Evolutionary conservation across 2,888 invertebrate genomes (phyloP).

Genomic region (Lycocerus yunnanus): DNA sequence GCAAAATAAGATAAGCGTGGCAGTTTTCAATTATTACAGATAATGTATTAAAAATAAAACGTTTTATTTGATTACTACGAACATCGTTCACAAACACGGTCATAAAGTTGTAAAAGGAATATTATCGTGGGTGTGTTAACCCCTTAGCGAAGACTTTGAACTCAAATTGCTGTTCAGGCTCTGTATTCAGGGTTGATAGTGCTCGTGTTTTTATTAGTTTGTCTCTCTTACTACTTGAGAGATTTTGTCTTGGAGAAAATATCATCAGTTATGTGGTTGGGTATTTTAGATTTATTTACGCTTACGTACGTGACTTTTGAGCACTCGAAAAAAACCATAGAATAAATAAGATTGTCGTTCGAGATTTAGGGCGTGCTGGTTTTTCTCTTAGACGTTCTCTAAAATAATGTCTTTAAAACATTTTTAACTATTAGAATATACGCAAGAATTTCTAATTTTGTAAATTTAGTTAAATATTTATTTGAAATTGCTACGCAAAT

Average conservation of each 20-base stretch:
- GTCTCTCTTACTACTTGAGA: slow-evolving; percentile 5
- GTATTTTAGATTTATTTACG: slow-evolving; percentile 18
- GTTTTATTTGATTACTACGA: neutral
- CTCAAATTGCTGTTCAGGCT: slow-evolving; percentile 12
- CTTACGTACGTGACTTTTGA: slow-evolving; percentile 20
- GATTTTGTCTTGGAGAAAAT: slow-evolving; percentile 9
- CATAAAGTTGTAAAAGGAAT: slow-evolving; percentile 18
- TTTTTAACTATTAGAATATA: neutral
- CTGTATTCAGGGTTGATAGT: neutral
- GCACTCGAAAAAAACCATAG: slow-evolving; percentile 2
- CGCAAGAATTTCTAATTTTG: neutral
- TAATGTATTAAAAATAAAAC: neutral
- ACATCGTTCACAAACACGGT: slow-evolving; percentile 2
- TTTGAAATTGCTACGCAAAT: neutral
- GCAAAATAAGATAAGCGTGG: neutral
- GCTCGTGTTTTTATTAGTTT: slow-evolving; percentile 17
- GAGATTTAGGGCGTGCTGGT: neutral
- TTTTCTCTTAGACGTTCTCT: neutral
- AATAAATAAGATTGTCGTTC: neutral
- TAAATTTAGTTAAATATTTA: neutral
- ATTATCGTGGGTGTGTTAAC: slow-evolving; percentile 9
- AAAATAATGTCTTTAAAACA: neutral
- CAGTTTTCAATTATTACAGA: neutral
- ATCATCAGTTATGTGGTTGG: slow-evolving; percentile 5
- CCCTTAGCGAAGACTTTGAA: slow-evolving; percentile 15